These are phyloP conservation scores for Tetrapedia diversipes DNA, from an alignment of 2,888 invertebrate species.

Conservation along the genomic window DNA sequence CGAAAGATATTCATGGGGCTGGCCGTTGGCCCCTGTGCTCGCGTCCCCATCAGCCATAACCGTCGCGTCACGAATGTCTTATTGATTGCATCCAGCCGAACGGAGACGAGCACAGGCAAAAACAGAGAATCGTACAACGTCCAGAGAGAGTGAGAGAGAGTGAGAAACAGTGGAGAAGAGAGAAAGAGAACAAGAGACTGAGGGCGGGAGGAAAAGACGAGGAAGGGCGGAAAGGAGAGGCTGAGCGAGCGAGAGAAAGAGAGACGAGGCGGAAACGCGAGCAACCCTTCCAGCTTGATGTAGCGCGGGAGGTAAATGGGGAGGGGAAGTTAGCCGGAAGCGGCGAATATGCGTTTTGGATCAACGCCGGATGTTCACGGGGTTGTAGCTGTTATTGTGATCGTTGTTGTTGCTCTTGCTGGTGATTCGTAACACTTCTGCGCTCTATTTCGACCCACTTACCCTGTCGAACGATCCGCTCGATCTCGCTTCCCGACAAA, in stretches of 20 bases:
- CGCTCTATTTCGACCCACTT: background rate
- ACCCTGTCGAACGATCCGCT: background rate
- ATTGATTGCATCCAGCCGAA: conserved; percentile 78
- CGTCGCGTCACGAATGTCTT: conserved; percentile 83
- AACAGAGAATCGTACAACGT: conserved; percentile 59
- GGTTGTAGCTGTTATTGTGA: conserved; percentile 57
- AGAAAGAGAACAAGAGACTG: too few relatives aligned
- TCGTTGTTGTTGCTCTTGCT: conserved; percentile 31
- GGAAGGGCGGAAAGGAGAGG: conserved; percentile 28
- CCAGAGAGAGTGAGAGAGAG: conserved; percentile 35
- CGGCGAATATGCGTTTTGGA: conserved; percentile 75
- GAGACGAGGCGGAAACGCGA: conserved; percentile 45
- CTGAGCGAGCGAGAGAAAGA: conserved; percentile 17
- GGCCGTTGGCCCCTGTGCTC: conserved; percentile 76
- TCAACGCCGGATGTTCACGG: conserved; percentile 65
- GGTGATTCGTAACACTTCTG: conserved; percentile 1
- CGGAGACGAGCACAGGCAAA: conserved; percentile 67
- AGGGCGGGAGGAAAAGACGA: conserved; percentile 16
- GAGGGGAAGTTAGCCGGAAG: conserved; percentile 73
- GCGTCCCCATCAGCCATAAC: conserved; percentile 79
- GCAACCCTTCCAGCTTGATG: conserved; percentile 64
- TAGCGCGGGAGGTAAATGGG: conserved; percentile 59
- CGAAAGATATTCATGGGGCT: conserved; percentile 83
- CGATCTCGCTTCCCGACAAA: background rate
- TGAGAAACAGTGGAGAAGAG: conserved; percentile 26